Evolutionary conservation across 2,113 vertebrate genomes (phyloP).

Genomic region (Litocranius walleri): DNA sequence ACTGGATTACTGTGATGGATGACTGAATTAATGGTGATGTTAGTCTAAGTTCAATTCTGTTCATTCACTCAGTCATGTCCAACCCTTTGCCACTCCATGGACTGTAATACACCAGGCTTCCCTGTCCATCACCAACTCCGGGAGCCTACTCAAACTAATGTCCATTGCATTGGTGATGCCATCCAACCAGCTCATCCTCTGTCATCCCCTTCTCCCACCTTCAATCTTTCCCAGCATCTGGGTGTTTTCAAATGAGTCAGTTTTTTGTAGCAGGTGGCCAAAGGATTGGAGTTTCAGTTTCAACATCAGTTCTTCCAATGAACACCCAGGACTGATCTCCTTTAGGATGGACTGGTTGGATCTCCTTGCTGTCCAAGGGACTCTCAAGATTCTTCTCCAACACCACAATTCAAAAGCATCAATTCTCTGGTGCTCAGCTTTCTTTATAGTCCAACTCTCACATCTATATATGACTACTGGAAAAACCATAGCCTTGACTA

Average conservation of each 20-base stretch:
- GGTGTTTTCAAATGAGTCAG: not conserved
- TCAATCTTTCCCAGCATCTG: not conserved
- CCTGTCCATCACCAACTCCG: not conserved
- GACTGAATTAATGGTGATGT: not conserved
- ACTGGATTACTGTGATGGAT: not conserved
- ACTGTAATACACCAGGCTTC: not conserved
- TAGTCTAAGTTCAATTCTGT: not conserved
- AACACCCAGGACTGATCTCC: not conserved
- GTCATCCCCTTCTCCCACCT: not conserved
- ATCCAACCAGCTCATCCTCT: not conserved
- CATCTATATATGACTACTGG: not conserved
- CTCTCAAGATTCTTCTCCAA: not conserved
- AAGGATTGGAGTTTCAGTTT: not conserved
- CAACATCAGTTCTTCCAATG: not conserved
- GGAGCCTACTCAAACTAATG: not conserved
- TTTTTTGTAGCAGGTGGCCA: not conserved
- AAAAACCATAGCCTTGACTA: not conserved
- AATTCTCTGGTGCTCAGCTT: not conserved
- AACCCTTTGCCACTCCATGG: not conserved
- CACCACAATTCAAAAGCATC: not conserved
- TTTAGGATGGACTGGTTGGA: not conserved
- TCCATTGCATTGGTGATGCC: rapidly evolving
- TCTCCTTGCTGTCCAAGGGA: not conserved
- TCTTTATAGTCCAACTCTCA: not conserved
- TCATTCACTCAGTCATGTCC: not conserved